These are phyloP conservation scores for Petrocephalus schoutedeni DNA, from an alignment of 2,797 vertebrate genomes.

Conservation along the genomic window DNA sequence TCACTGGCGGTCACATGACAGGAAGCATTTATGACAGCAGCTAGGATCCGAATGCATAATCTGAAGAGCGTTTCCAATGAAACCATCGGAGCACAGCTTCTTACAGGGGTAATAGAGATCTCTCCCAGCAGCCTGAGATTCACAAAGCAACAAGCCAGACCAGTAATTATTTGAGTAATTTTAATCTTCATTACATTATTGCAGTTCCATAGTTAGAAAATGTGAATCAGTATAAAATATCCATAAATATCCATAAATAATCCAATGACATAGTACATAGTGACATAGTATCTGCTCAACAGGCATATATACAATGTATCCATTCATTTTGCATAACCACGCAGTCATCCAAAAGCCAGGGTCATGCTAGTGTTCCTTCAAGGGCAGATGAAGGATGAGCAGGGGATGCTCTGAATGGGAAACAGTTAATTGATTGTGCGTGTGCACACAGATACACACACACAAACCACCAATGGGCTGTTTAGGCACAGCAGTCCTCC, in stretches of 20 bases:
- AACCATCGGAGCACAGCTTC: not conserved
- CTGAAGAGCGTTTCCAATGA: not conserved
- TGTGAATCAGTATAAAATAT: not conserved
- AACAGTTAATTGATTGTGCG: not conserved
- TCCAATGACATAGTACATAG: no score
- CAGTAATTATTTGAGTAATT: not conserved
- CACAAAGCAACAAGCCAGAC: not conserved
- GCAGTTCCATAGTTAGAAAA: not conserved
- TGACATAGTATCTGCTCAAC: not conserved
- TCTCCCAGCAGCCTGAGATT: not conserved
- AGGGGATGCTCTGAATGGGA: not conserved
- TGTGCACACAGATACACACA: not conserved
- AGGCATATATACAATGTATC: not conserved
- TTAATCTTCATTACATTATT: not conserved
- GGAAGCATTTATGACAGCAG: not conserved
- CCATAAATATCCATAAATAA: not conserved
- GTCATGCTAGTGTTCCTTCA: not conserved
- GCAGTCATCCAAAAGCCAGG: not conserved
- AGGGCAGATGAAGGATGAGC: not conserved
- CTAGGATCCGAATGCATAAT: not conserved
- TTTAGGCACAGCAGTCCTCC: not conserved
- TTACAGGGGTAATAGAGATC: not conserved
- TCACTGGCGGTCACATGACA: not conserved
- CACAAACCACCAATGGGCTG: not conserved
- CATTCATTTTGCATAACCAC: not conserved